Evolutionary conservation across 1,140 invertebrate genomes (phyloP).

Genomic region (Bathynomus jamesi): DNA sequence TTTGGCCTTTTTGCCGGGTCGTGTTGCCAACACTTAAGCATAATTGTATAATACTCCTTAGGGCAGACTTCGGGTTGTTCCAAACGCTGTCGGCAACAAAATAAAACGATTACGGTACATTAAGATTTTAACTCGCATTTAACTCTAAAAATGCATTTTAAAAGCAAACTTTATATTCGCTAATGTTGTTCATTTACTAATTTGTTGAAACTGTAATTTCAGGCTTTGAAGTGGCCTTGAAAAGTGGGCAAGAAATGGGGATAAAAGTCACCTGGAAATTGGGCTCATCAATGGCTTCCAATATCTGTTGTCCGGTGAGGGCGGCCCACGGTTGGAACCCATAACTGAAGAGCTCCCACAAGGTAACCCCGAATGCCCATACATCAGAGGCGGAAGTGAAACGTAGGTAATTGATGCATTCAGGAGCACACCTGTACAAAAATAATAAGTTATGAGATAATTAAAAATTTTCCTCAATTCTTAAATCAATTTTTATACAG

Average conservation of each 20-base stretch:
- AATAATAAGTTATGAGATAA: too few relatives aligned
- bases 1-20: conserved; percentile 80
- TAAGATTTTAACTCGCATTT: too few relatives aligned
- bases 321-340: conserved; percentile 97
- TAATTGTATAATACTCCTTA: conserved; percentile 80
- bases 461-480: too few relatives aligned
- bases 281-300: conserved; percentile 91
- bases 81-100: conserved; percentile 52
- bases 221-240: too few relatives aligned
- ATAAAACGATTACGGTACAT: too few relatives aligned
- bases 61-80: conserved; percentile 93
- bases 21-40: conserved; percentile 93
- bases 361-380: conserved; percentile 95
- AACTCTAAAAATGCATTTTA: too few relatives aligned
- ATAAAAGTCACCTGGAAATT: conserved; percentile 68
- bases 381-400: conserved; percentile 95
- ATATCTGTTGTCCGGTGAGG: conserved; percentile 86
- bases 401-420: conserved; percentile 90
- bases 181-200: too few relatives aligned
- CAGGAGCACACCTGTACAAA: conserved; percentile 76
- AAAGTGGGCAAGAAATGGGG: too few relatives aligned
- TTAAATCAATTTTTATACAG: too few relatives aligned
- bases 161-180: too few relatives aligned
- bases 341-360: conserved; percentile 99
- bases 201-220: too few relatives aligned